Evolutionary conservation across 2,797 vertebrate genomes (phyloP).

Genomic region (Florisuga fusca): DNA sequence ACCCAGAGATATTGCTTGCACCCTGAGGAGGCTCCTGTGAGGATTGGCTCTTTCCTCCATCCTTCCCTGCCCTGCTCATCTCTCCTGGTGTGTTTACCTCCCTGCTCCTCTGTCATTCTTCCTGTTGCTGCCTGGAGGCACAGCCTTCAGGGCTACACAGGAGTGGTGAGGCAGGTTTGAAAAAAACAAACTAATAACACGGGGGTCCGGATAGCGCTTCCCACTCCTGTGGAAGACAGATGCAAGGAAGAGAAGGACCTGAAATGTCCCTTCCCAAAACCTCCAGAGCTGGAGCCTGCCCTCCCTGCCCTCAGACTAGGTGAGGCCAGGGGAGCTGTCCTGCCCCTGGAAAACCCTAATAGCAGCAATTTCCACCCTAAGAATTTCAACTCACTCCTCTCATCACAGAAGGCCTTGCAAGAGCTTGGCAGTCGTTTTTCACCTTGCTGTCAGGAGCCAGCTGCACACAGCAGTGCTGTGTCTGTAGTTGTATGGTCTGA

Average conservation of each 20-base stretch:
- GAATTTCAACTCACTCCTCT: no score
- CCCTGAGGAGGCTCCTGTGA: background rate
- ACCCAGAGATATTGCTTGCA: background rate
- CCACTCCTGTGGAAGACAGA: accelerated
- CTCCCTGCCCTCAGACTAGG: no score
- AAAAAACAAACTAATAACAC: background rate
- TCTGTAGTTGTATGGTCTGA: no score
- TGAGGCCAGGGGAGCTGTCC: no score
- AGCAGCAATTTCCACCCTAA: no score
- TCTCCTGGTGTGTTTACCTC: background rate
- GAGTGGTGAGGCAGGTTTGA: no score
- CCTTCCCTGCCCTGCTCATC: background rate
- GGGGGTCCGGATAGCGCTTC: background rate
- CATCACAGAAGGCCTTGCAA: no score
- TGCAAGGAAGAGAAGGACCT: background rate
- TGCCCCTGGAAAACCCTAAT: no score
- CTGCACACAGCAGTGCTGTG: no score
- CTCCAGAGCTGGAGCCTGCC: accelerated
- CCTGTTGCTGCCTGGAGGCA: background rate
- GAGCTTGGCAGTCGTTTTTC: no score
- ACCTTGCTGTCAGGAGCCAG: no score
- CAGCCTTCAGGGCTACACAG: background rate
- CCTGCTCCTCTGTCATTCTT: accelerated
- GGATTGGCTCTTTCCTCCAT: background rate
- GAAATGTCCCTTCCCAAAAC: background rate